A percentile compares a stretch with the other conserved stretches of the same genome.
These are phyloP conservation scores for Charina bottae DNA, from an alignment of 2,113 vertebrate genomes.

Conservation along the genomic window DNA sequence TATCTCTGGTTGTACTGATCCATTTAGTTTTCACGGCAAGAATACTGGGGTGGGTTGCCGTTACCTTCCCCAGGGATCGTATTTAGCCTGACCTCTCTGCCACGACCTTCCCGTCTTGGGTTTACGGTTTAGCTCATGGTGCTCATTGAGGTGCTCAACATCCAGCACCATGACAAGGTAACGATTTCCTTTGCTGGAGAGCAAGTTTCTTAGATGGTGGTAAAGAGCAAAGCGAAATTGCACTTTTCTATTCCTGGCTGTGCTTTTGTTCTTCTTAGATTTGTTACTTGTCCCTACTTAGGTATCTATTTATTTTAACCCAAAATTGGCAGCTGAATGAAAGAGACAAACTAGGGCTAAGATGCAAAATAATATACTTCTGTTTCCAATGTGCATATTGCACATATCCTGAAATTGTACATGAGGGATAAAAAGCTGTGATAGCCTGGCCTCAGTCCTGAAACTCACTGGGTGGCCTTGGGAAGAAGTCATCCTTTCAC, in stretches of 20 bases:
- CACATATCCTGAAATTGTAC: not conserved
- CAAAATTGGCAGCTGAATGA: not conserved
- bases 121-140: no score
- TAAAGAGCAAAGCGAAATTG: not conserved
- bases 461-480: not conserved
- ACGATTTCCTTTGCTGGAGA: no score
- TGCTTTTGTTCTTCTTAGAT: not conserved
- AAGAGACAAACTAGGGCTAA: not conserved
- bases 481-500: not conserved
- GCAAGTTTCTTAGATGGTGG: not conserved
- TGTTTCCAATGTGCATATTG: not conserved
- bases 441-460: not conserved
- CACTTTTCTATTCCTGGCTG: not conserved
- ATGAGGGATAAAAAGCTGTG: not conserved
- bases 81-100: no score
- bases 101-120: no score
- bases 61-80: no score
- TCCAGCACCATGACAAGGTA: no score
- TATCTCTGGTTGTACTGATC: no score
- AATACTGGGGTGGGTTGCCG: no score
- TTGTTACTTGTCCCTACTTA: not conserved
- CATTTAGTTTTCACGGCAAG: no score
- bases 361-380: no score
- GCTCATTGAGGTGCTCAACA: no score
- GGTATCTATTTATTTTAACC: not conserved